Evolutionary conservation across 2,888 invertebrate genomes (phyloP).

Genomic region (Reticulitermes lucifugus): DNA sequence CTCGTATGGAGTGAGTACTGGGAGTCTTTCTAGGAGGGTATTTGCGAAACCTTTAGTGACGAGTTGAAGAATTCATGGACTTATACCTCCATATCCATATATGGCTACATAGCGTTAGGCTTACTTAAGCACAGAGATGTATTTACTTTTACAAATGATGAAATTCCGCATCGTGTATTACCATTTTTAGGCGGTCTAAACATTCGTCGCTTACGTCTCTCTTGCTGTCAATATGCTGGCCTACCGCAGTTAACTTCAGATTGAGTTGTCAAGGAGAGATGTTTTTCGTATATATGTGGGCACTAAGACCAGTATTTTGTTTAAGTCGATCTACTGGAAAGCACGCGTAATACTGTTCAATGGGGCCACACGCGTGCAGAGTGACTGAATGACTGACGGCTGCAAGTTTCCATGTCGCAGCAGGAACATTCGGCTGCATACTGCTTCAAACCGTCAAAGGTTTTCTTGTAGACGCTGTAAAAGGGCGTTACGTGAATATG

Average conservation of each 20-base stretch:
- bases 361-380: conserved; percentile 12
- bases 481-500: neutral
- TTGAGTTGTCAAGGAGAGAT: neutral
- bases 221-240: neutral
- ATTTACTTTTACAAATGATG: too few relatives aligned
- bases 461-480: neutral
- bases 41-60: too few relatives aligned
- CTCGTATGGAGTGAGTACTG: too few relatives aligned
- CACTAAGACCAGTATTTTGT: neutral
- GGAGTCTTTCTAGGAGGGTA: too few relatives aligned
- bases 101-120: too few relatives aligned
- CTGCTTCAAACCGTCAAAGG: neutral
- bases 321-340: conserved; percentile 7
- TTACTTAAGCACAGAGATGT: too few relatives aligned
- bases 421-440: neutral
- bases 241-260: neutral
- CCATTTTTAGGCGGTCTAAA: neutral
- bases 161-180: too few relatives aligned
- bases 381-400: neutral
- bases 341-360: neutral
- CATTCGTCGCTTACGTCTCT: neutral
- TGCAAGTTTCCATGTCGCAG: neutral
- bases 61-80: too few relatives aligned
- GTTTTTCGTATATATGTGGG: neutral
- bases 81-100: too few relatives aligned